Percentiles rank a stretch among this genome's conserved stretches.
phyloP scores from a whole-genome alignment of 2,797 vertebrate species.

The Lepilemur septentrionalis region DNA sequence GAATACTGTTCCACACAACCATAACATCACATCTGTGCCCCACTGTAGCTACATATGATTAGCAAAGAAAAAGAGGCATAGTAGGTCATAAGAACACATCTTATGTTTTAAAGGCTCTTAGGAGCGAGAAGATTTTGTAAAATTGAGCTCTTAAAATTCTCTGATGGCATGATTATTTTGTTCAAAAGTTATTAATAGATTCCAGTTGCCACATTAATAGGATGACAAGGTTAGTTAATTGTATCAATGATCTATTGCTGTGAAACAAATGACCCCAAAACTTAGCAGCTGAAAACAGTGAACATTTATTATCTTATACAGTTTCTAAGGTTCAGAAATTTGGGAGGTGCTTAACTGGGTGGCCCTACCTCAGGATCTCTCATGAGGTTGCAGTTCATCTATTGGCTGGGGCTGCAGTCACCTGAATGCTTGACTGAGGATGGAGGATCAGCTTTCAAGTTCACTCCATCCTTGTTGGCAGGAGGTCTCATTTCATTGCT shows the following conservation, averaged over 20 bases:
- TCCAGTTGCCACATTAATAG: not conserved
- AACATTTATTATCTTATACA: not conserved
- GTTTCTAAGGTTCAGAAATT: not conserved
- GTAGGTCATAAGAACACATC: not conserved
- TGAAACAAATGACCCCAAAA: not conserved
- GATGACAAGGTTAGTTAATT: constrained; percentile 28
- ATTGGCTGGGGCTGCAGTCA: not conserved
- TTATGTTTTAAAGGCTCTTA: not conserved
- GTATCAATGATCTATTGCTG: not conserved
- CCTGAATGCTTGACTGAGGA: not conserved
- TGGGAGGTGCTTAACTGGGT: not conserved
- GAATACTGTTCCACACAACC: not conserved
- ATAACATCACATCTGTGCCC: not conserved
- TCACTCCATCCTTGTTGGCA: not conserved
- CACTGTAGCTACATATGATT: not conserved
- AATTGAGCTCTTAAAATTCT: constrained; percentile 23
- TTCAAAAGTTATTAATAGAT: constrained; percentile 25
- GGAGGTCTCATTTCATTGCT: not conserved
- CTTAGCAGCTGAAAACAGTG: not conserved
- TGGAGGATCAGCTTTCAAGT: not conserved
- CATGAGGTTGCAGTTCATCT: not conserved
- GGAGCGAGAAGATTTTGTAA: not conserved
- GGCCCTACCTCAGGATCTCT: not conserved
- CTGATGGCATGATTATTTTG: not conserved
- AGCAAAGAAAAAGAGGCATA: not conserved